Base-by-base conservation (phyloP, 2,888 invertebrate genomes). In the Toxonevra muliebris region DNA sequence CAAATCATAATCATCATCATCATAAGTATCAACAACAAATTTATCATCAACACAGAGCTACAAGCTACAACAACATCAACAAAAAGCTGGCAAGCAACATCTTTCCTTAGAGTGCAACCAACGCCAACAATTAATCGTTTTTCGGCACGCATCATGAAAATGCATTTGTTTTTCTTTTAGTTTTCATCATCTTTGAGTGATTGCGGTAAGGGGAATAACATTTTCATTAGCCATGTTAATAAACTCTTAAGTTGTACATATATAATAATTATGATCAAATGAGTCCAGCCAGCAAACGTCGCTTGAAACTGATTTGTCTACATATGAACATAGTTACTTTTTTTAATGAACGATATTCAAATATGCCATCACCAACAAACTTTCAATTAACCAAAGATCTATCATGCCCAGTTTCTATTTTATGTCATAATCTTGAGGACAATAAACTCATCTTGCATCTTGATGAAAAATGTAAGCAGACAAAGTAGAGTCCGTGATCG, bases 131-230 rank as follows among this genome's bases (percentile, higher is more conserved):
- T 75, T 76, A 82, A 80, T 80, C 72, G 74, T 72, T 74, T 68
- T 67, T 66, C 66, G 70, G 66, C 82, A 80, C 80, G 82, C 82
- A 82, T 74, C 78, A 71, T 75, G 71, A 59, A 66, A 68, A 70
- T 72, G 65, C 73, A 73, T 67, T 66, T 41, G 30, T 4, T 43
- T 40, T 53, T 19, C 17, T 8, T 53, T 15, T 53, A 3, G n/a
- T 53, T 15, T 19, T 17, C 12, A 53, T 53, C 3, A 17, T 19
- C 11, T 9, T 15, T 19, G 7, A 53, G 17, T 1, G 53, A 17
- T 9, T 4, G 19, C 5, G 15, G 19, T 8, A 48, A 48, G 12
- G 48, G 3, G 48, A 48, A 48, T 48, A 15, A n/a, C 2, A 7
- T 48, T 48, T 48, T 8, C 12, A n/a, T 48, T 48, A 15, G 48